These are phyloP conservation scores for Leptodactylus fuscus DNA, from an alignment of 2,113 vertebrate genomes.

Conservation along the genomic window DNA sequence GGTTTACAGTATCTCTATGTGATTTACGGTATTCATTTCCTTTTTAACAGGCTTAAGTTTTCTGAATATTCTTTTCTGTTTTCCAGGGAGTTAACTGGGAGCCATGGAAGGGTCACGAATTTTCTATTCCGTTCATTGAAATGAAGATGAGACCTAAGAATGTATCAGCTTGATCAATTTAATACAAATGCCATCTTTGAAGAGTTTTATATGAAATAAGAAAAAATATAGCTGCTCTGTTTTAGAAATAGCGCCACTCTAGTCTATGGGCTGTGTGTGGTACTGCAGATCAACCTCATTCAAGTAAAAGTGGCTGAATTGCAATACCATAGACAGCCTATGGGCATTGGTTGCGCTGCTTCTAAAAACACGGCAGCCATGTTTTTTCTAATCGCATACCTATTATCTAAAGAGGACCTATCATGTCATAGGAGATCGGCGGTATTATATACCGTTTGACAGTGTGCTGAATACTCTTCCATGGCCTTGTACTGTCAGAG, in stretches of 20 bases:
- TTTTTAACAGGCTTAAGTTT: too few species aligned
- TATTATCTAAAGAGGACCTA: too few species aligned
- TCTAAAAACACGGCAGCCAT: neutral
- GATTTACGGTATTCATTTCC: too few species aligned
- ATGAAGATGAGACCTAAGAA: constrained; percentile 81
- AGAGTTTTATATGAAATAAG: too few species aligned
- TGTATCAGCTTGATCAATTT: neutral
- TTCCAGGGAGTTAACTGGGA: constrained; percentile 88
- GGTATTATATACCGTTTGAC: too few species aligned
- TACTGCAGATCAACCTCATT: neutral
- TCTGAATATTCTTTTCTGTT: neutral
- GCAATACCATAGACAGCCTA: neutral
- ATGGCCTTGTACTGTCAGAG: too few species aligned
- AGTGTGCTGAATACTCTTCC: too few species aligned
- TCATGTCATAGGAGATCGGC: too few species aligned
- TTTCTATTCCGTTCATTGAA: constrained; percentile 85
- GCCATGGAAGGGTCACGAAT: constrained; percentile 89
- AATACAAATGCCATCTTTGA: too few species aligned
- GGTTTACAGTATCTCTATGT: too few species aligned
- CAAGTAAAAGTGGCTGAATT: neutral
- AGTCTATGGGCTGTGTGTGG: neutral
- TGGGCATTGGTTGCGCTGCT: neutral
- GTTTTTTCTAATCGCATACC: neutral
- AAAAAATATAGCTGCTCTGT: neutral
- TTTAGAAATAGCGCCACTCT: neutral